phyloP scores from a whole-genome alignment of 2,113 vertebrate species.

The Petrocephalus zakoni region DNA sequence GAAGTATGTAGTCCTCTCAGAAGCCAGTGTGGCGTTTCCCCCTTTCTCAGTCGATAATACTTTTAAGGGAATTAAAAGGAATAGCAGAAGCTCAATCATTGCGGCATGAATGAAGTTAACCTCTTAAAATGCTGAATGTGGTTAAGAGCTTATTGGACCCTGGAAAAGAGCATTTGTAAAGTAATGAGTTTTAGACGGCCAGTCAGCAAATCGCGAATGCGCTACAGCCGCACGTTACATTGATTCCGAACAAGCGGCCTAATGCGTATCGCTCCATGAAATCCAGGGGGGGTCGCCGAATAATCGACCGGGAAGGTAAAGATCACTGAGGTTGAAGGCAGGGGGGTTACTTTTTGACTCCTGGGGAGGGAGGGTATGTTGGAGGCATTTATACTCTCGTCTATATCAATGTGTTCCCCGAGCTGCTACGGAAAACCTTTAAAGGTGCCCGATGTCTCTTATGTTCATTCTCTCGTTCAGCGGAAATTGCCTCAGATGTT shows the following conservation, averaged over 20 bases:
- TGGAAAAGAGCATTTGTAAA: constrained; percentile 45
- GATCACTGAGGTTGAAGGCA: constrained; percentile 46
- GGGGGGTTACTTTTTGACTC: constrained; percentile 42
- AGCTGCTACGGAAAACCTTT: constrained; percentile 33
- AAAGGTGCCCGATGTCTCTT: constrained; percentile 23
- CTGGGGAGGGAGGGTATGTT: constrained; percentile 29
- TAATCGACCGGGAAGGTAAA: background rate
- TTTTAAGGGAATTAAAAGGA: constrained; percentile 8
- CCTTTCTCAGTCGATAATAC: background rate
- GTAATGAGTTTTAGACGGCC: constrained; percentile 52
- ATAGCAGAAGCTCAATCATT: background rate
- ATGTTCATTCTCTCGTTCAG: background rate
- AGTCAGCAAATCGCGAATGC: constrained; percentile 65
- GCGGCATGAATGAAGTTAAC: constrained; percentile 12
- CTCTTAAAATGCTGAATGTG: constrained; percentile 27
- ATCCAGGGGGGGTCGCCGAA: constrained; percentile 30
- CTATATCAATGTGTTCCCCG: constrained; percentile 40
- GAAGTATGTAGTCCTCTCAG: background rate
- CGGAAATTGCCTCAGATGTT: background rate
- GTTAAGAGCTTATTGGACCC: constrained; percentile 23
- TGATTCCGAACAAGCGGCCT: constrained; percentile 68
- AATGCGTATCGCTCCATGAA: constrained; percentile 57
- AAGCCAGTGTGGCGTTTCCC: background rate
- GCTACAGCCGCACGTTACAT: constrained; percentile 64
- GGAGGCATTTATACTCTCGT: constrained; percentile 48